Percentiles rank a stretch among this genome's conserved stretches.
Evolutionary conservation across 2,113 vertebrate species (phyloP).

Genomic region (Solea solea): DNA sequence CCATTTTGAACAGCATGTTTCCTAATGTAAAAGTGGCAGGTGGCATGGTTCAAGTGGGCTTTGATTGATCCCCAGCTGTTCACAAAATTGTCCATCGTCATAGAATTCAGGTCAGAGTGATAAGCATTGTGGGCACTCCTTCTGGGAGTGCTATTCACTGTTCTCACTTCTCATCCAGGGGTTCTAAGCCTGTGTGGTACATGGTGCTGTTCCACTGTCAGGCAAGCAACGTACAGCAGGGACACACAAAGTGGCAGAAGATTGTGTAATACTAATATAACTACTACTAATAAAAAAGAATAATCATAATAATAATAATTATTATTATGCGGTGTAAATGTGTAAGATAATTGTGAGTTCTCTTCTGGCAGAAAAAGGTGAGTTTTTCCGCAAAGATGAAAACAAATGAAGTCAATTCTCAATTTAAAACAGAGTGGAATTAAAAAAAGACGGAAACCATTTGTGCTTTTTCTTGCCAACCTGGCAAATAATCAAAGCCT

Average conservation of each 20-base stretch:
- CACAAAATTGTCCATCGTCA: constrained; percentile 84
- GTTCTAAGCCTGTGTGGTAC: constrained; percentile 32
- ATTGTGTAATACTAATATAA: too few species aligned
- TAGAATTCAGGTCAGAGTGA: constrained; percentile 86
- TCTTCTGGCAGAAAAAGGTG: too few species aligned
- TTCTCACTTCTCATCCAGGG: constrained; percentile 51
- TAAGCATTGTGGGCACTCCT: constrained; percentile 80
- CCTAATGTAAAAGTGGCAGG: constrained; percentile 87
- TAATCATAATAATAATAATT: too few species aligned
- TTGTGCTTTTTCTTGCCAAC: constrained; percentile 59
- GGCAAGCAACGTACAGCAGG: constrained; percentile 6
- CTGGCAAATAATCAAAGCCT: constrained; percentile 74
- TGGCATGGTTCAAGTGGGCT: constrained; percentile 81
- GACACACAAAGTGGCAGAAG: too few species aligned
- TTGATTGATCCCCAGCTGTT: constrained; percentile 87
- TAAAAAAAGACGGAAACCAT: constrained; percentile 27
- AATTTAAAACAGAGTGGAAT: constrained; percentile 43
- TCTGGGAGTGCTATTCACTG: constrained; percentile 69
- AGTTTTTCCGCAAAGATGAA: not conserved
- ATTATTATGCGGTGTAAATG: too few species aligned
- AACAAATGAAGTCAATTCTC: constrained; percentile 10
- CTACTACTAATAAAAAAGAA: too few species aligned
- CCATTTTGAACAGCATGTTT: constrained; percentile 83
- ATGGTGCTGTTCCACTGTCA: not conserved
- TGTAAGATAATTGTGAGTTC: too few species aligned